Evolutionary conservation across 2,888 invertebrate species (phyloP), one percentile per base, ranked within the genome.

Genomic region (Athrips mouffetella): DNA sequence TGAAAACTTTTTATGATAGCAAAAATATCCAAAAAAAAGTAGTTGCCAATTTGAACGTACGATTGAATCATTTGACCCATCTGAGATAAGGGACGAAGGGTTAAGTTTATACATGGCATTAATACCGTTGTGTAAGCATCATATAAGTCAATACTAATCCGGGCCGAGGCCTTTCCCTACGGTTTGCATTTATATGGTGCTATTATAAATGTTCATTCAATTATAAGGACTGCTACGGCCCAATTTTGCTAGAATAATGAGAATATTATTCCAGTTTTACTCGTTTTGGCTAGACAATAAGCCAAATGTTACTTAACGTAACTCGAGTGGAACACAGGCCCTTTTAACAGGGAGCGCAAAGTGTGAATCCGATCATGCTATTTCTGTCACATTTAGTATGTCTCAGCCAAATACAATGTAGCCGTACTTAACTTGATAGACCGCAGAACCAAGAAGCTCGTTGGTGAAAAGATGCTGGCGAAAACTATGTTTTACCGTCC

Each of bases 191-290:
- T 31, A 31, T 31, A 44, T 42, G 27, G 11, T 6, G 18, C 29
- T 27, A 44, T 44, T 44, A 44, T 44, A 30, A 11, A 20, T 21
- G 44, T 44, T 44, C 21, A 31, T 44, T 44, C 31, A 27, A 42
- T 29, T 29, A 42, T 25, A 42, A 29, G 8, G 40, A 25, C 23
- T 13, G 21, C 23, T 21, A 40, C n/a, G 11, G 21, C 11, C 18
- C 13, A 37, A 11, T 37, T 21, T 21, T 4, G 18, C 21, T 5
- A n/a, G 3, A 37, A 37, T 37, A 37, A 21, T 21, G 37, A 11
- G n/a, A 21, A 11, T 37, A 18, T 37, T 21, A 37, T 37, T 37
- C 18, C 8, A 18, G 18, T 18, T 35, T 6, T 35, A 18, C 10
- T 35, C 15, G 31, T 35, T 16, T 15, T 7, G 16, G 16, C 33